phyloP scores from a whole-genome alignment of 2,113 vertebrate species.

The Spheniscus mendiculus region DNA sequence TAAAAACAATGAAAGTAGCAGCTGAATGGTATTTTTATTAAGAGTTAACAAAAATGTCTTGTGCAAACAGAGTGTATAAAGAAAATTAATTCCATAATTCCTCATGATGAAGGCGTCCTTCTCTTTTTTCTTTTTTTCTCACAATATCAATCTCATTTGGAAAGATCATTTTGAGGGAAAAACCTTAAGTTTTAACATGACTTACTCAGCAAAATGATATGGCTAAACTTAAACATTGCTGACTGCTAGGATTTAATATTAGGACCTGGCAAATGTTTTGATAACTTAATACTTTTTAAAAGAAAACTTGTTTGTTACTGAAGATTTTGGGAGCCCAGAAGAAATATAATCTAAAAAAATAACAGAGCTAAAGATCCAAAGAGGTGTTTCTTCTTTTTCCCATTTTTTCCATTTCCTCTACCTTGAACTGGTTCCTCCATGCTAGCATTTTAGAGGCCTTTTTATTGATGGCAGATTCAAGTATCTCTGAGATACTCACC shows the following conservation, averaged over 20 bases:
- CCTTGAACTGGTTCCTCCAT: neutral
- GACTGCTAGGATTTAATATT: constrained; percentile 47
- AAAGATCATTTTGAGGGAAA: constrained; percentile 41
- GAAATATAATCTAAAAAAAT: constrained; percentile 53
- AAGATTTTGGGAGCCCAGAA: constrained; percentile 16
- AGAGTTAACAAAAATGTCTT: constrained; percentile 70
- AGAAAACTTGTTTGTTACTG: constrained; percentile 45
- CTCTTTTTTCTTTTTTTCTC: constrained; percentile 46
- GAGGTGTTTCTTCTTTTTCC: constrained; percentile 41
- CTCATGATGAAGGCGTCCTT: constrained; percentile 38
- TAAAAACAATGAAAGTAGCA: constrained; percentile 69
- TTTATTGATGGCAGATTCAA: constrained; percentile 7
- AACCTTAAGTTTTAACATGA: constrained; percentile 43
- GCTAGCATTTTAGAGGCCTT: neutral
- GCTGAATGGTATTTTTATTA: constrained; percentile 68
- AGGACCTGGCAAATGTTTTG: constrained; percentile 53
- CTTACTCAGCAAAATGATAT: constrained; percentile 45
- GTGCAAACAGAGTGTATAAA: constrained; percentile 52
- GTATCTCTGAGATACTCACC: constrained; percentile 16
- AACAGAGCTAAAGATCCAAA: constrained; percentile 36
- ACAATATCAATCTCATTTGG: constrained; percentile 60
- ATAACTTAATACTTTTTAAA: constrained; percentile 52
- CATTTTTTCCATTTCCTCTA: constrained; percentile 40
- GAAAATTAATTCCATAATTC: constrained; percentile 70
- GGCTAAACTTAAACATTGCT: constrained; percentile 22